These are phyloP conservation scores for Andrena hattorfiana DNA, from an alignment of 2,888 invertebrate genomes.

Conservation along the genomic window DNA sequence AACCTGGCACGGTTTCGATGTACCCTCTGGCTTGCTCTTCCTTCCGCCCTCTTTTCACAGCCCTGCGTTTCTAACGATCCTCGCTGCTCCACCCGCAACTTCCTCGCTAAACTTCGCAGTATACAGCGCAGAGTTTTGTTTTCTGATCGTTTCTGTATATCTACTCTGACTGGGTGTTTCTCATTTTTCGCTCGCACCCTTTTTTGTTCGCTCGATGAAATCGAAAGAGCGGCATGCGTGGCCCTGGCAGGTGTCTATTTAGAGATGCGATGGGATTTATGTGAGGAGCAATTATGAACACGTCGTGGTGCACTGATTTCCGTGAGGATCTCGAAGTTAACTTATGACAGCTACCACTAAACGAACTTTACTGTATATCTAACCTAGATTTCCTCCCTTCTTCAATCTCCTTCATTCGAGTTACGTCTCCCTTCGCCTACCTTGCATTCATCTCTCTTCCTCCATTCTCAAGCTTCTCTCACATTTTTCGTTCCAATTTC, in stretches of 20 bases:
- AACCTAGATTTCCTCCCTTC: background rate
- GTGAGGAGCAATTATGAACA: background rate
- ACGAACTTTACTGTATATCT: background rate
- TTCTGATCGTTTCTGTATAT: background rate
- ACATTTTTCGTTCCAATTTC: slow-evolving; percentile 20
- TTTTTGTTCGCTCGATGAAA: background rate
- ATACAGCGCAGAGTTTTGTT: background rate
- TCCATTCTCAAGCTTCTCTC: slow-evolving; percentile 8
- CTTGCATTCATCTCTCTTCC: background rate
- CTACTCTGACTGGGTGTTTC: background rate
- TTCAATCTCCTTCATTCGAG: background rate
- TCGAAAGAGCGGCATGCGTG: background rate
- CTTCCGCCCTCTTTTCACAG: background rate
- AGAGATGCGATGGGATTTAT: background rate
- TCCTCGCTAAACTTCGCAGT: background rate
- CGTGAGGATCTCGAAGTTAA: background rate
- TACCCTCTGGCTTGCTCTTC: slow-evolving; percentile 3
- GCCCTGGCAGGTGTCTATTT: background rate
- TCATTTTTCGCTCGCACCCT: slow-evolving; percentile 3
- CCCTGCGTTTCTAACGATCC: slow-evolving; percentile 35
- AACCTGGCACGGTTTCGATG: slow-evolving; percentile 55
- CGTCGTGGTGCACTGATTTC: background rate
- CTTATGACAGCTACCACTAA: background rate
- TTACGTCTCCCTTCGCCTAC: background rate
- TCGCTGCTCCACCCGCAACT: slow-evolving; percentile 4